Evolutionary conservation across 2,888 invertebrate genomes (phyloP).

Genomic region (Diarsia dahlii): DNA sequence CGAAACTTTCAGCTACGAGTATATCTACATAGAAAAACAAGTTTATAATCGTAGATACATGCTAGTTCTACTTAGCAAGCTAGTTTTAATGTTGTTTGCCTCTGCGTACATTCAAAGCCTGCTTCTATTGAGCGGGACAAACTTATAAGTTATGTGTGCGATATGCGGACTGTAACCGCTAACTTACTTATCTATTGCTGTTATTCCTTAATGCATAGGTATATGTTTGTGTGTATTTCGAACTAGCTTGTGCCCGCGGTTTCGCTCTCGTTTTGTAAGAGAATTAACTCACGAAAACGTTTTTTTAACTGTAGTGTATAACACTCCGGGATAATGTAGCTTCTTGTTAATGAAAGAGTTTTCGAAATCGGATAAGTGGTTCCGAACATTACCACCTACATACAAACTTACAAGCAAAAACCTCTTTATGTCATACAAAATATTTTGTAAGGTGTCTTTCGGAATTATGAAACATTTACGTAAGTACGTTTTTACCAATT

Average conservation of each 20-base stretch:
- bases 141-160: slow-evolving; percentile 48
- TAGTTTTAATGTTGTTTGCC: slow-evolving; percentile 46
- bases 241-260: too few species aligned
- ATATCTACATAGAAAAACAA: slow-evolving; percentile 17
- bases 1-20: not conserved
- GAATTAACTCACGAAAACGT: too few species aligned
- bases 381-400: too few species aligned
- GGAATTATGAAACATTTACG: not conserved
- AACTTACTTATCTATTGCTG: slow-evolving; percentile 25
- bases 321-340: too few species aligned
- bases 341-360: too few species aligned
- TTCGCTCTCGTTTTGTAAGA: too few species aligned
- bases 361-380: too few species aligned
- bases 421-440: too few species aligned
- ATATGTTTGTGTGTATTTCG: not conserved
- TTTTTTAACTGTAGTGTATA: too few species aligned
- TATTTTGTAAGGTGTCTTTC: too few species aligned
- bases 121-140: slow-evolving; percentile 35
- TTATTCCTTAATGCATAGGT: slow-evolving; percentile 18
- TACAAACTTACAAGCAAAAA: too few species aligned
- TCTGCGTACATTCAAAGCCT: slow-evolving; percentile 27
- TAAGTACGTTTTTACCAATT: not conserved
- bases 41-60: not conserved
- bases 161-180: slow-evolving; percentile 27
- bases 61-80: slow-evolving; percentile 11